A percentile compares a stretch with the other conserved stretches of the same genome.
Conservation (phyloP, 2,888 invertebrate species). For the Plemyria rubiginata region DNA sequence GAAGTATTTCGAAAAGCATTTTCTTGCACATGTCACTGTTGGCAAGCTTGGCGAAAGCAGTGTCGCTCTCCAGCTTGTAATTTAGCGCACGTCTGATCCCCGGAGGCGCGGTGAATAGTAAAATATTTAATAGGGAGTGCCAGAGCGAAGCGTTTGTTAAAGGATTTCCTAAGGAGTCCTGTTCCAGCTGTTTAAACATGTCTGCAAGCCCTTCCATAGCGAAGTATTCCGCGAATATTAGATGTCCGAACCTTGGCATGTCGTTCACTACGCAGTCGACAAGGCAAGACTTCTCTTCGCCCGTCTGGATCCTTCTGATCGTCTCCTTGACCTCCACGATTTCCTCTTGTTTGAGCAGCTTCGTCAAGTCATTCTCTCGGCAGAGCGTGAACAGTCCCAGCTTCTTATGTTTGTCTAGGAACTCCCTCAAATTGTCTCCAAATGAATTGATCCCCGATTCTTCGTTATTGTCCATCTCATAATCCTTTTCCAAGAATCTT, state of each 20-base stretch:
- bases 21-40: conserved; percentile 40
- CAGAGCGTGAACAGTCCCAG: conserved; percentile 52
- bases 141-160: conserved; percentile 41
- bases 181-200: conserved; percentile 20
- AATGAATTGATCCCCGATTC: conserved; percentile 28
- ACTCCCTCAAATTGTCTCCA: conserved; percentile 31
- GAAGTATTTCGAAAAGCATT: conserved; percentile 49
- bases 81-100: conserved; percentile 50
- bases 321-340: conserved; percentile 46
- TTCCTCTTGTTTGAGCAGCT: conserved; percentile 46
- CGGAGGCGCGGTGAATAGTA: conserved; percentile 44
- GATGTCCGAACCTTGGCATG: conserved; percentile 51
- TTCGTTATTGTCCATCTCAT: conserved; percentile 26
- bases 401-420: conserved; percentile 49
- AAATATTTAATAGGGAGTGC: conserved; percentile 47
- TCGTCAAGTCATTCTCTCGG: conserved; percentile 46
- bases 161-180: conserved; percentile 10
- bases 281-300: conserved; percentile 44
- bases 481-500: conserved; percentile 40
- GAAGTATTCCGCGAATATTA: conserved; percentile 55
- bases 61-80: conserved; percentile 52
- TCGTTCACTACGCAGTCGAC: conserved; percentile 49
- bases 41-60: conserved; percentile 37
- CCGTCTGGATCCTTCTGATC: conserved; percentile 46
- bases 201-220: conserved; percentile 46